Percentiles rank a stretch among this genome's conserved stretches.
Evolutionary conservation across 2,888 invertebrate genomes (phyloP).

Genomic region (Eumacrocentrus americanus): DNA sequence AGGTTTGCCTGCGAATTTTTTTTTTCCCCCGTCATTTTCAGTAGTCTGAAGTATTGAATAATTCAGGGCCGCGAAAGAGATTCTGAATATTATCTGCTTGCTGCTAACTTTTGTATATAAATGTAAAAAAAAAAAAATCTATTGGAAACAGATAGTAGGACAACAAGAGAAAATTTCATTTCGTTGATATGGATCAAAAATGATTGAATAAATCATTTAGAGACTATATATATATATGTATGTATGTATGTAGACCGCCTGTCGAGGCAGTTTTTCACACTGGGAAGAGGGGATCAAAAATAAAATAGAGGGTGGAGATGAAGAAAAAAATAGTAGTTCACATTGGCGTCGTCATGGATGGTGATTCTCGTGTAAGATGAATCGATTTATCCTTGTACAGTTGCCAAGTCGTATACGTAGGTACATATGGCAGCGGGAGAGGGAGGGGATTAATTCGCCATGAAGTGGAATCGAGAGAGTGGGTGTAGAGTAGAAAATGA

Average conservation of each 20-base stretch:
- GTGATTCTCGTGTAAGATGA: constrained; percentile 35
- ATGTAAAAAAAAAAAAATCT: too few relatives aligned
- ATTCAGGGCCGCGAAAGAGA: too few relatives aligned
- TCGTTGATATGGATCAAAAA: constrained; percentile 2
- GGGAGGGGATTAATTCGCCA: constrained; percentile 5
- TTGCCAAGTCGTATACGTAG: background rate
- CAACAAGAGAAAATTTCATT: too few relatives aligned
- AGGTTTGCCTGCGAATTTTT: too few relatives aligned
- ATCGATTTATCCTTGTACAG: constrained; percentile 38
- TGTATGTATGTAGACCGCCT: too few relatives aligned
- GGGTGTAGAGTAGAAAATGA: constrained; percentile 13
- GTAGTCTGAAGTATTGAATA: too few relatives aligned
- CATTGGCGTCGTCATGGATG: constrained; percentile 37
- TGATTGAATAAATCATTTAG: background rate
- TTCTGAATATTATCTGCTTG: too few relatives aligned
- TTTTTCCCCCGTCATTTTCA: too few relatives aligned
- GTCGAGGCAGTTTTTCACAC: background rate
- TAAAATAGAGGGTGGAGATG: background rate
- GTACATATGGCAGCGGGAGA: constrained; percentile 5
- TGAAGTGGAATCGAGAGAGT: constrained; percentile 12
- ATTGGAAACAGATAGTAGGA: too few relatives aligned
- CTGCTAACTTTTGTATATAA: too few relatives aligned
- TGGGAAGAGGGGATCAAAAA: background rate
- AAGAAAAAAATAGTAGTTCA: background rate
- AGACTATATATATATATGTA: background rate